These are phyloP conservation scores for Oncorhynchus tshawytscha DNA, from an alignment of 2,113 vertebrate genomes.

Conservation along the genomic window DNA sequence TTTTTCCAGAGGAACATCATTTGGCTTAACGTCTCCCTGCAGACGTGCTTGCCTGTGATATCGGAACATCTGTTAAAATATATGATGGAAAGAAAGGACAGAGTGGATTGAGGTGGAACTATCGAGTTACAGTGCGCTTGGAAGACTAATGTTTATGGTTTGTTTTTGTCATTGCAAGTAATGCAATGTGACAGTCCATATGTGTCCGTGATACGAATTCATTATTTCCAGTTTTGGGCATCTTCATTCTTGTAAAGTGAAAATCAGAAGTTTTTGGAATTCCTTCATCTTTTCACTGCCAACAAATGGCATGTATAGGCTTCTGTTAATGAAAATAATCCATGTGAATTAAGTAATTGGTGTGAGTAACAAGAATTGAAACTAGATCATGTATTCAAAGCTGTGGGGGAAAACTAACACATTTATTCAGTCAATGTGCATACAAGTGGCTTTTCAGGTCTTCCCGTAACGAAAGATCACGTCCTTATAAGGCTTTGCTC, in stretches of 20 bases:
- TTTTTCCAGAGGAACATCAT: neutral
- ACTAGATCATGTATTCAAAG: too few relatives aligned
- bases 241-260: neutral
- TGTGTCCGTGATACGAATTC: conserved; percentile 1
- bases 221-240: neutral
- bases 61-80: neutral
- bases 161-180: neutral
- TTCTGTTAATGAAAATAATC: conserved; percentile 8
- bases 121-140: neutral
- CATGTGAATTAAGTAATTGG: neutral
- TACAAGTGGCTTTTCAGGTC: too few relatives aligned
- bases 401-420: too few relatives aligned
- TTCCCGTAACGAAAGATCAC: too few relatives aligned
- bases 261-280: neutral
- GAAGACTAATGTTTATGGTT: neutral
- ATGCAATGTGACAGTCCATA: conserved; percentile 7
- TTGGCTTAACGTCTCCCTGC: neutral
- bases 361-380: too few relatives aligned
- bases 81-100: neutral
- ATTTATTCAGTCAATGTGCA: too few relatives aligned
- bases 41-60: neutral
- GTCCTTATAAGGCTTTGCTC: too few relatives aligned
- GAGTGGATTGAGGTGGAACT: neutral
- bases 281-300: neutral
- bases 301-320: neutral